A percentile compares a stretch with the other conserved stretches of the same genome.
phyloP scores from a whole-genome alignment of 2,113 vertebrate genomes.

The Turnix velox region DNA sequence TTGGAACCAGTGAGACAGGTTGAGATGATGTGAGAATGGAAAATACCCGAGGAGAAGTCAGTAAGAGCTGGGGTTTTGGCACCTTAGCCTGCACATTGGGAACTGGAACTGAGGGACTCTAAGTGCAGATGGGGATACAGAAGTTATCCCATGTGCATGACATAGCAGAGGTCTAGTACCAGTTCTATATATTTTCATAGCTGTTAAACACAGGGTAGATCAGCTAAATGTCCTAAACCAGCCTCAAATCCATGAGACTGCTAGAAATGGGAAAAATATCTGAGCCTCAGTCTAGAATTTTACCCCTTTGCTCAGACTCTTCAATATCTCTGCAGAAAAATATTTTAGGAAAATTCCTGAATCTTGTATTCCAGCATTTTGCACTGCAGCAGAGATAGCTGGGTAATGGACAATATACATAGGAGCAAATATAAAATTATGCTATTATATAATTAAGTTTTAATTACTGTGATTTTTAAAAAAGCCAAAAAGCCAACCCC shows the following conservation, averaged over 20 bases:
- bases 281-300: not conserved
- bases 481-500: too few relatives aligned
- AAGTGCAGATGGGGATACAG: not conserved
- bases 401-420: not conserved
- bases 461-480: not conserved
- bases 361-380: not conserved
- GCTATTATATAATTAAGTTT: too few relatives aligned
- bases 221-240: not conserved
- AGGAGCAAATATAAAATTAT: not conserved
- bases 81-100: not conserved
- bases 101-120: not conserved
- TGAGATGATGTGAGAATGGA: not conserved
- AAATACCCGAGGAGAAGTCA: not conserved
- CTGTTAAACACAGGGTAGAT: not conserved
- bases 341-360: not conserved
- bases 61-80: not conserved
- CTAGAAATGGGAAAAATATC: not conserved
- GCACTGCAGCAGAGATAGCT: not conserved
- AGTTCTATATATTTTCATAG: not conserved
- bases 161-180: not conserved
- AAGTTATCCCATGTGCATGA: not conserved
- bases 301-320: not conserved
- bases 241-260: not conserved
- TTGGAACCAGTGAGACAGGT: not conserved
- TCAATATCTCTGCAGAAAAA: not conserved